These are phyloP conservation scores for Penaeus indicus DNA, from an alignment of 1,140 invertebrate species.

Conservation along the genomic window DNA sequence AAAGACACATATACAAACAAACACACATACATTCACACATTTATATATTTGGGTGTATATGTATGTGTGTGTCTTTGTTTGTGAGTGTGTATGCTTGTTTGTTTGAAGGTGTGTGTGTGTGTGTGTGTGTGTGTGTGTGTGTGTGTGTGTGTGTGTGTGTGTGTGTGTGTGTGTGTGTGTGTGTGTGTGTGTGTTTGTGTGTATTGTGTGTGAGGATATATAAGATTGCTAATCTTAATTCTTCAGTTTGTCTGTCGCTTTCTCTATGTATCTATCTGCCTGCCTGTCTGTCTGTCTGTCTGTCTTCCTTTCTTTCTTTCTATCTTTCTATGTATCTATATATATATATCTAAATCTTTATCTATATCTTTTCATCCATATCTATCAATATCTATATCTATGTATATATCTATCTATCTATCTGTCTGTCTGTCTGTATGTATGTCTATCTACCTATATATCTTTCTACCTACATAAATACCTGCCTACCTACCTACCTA, in stretches of 20 bases:
- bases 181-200: not conserved
- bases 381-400: not conserved
- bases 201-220: too few relatives aligned
- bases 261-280: too few relatives aligned
- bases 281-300: too few relatives aligned
- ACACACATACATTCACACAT: not conserved
- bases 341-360: constrained; percentile 15
- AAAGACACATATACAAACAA: not conserved
- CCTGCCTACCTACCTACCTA: too few relatives aligned
- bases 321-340: constrained; percentile 1
- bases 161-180: constrained; percentile 2
- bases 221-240: too few relatives aligned
- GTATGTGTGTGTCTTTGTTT: constrained; percentile 16
- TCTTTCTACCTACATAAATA: too few relatives aligned
- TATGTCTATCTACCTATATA: too few relatives aligned
- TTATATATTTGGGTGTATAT: too few relatives aligned
- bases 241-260: too few relatives aligned
- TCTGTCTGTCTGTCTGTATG: not conserved
- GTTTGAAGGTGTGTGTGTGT: not conserved
- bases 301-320: not conserved
- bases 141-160: not conserved
- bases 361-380: constrained; percentile 6
- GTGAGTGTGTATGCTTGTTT: not conserved
- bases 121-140: not conserved
- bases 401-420: constrained; percentile 8